These are phyloP conservation scores for Synanthedon myopaeformis DNA, from an alignment of 2,888 invertebrate species.

Conservation along the genomic window DNA sequence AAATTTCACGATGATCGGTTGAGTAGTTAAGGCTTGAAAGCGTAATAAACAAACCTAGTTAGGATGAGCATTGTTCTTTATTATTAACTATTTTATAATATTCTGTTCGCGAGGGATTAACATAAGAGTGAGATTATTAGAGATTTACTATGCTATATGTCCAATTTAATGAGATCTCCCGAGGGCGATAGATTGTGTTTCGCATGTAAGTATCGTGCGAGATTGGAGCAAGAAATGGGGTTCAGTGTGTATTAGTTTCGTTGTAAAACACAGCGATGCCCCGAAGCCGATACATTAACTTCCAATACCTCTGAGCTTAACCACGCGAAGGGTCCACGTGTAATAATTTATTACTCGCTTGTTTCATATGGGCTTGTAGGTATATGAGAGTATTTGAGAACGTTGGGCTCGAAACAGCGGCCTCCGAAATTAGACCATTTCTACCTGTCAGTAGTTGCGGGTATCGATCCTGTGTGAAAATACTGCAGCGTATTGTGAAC, in stretches of 20 bases:
- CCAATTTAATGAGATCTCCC: conserved; percentile 28
- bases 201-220: conserved; percentile 14
- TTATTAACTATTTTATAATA: conserved; percentile 1
- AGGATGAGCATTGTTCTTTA: no score
- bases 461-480: conserved; percentile 7
- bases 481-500: conserved; percentile 1
- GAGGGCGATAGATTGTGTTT: conserved; percentile 27
- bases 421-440: conserved; percentile 6
- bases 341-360: conserved; percentile 54
- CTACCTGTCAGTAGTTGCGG: conserved; percentile 3
- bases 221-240: conserved; percentile 10
- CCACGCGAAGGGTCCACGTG: conserved; percentile 50
- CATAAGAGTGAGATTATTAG: conserved; percentile 12
- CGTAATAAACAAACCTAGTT: no score
- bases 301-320: conserved; percentile 43
- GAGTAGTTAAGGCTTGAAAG: no score
- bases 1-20: no score
- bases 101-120: conserved; percentile 9
- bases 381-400: conserved; percentile 2
- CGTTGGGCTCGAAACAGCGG: conserved; percentile 7
- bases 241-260: conserved; percentile 27
- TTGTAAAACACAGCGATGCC: conserved; percentile 38
- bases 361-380: conserved; percentile 14
- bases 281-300: conserved; percentile 45
- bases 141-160: conserved; percentile 21